phyloP scores from a whole-genome alignment of 2,888 invertebrate species.

The Drosophila vallismaia region DNA sequence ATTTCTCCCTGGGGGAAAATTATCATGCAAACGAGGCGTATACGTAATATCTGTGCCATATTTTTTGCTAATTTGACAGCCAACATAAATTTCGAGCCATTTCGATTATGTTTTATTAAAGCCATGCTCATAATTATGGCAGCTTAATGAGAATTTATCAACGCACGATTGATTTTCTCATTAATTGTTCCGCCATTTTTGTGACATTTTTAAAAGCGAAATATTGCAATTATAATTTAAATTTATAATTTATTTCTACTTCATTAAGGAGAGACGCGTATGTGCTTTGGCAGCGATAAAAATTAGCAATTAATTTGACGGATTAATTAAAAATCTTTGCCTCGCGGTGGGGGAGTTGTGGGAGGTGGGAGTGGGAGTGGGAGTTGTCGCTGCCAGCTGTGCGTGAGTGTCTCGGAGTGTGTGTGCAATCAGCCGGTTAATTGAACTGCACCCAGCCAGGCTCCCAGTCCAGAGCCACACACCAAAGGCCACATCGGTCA shows the following conservation, averaged over 20 bases:
- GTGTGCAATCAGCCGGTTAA: conserved; percentile 73
- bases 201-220: background rate
- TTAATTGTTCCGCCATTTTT: background rate
- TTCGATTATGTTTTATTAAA: background rate
- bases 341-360: background rate
- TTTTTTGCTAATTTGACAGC: conserved; percentile 15
- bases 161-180: conserved; percentile 18
- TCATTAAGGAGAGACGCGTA: background rate
- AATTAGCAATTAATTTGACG: conserved; percentile 58
- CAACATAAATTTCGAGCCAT: background rate
- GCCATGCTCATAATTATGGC: conserved; percentile 3
- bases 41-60: conserved; percentile 1
- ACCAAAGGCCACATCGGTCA: background rate
- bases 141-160: conserved; percentile 7
- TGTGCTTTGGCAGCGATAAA: conserved; percentile 1
- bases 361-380: conserved; percentile 25
- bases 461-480: background rate
- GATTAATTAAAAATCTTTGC: conserved; percentile 62
- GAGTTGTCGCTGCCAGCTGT: conserved; percentile 42
- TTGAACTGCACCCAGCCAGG: conserved; percentile 73
- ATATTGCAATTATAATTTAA: background rate
- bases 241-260: background rate
- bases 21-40: background rate
- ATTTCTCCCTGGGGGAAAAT: background rate
- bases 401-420: conserved; percentile 42